Conservation (phyloP, 2,888 invertebrate genomes). For the Drosophila leonis region DNA sequence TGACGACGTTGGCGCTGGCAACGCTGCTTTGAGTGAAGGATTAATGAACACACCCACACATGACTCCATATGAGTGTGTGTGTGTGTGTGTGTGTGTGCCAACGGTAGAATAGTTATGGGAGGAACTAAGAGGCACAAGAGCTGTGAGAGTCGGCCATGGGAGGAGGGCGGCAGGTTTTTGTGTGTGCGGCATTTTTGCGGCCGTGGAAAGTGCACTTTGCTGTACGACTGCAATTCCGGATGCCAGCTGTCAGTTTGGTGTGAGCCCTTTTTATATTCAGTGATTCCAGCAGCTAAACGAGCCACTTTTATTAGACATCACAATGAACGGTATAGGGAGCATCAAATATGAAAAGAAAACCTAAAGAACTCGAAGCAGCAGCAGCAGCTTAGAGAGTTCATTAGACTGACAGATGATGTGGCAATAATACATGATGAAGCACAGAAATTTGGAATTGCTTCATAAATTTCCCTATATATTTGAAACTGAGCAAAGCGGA, state of each 20-base stretch:
- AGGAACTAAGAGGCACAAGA: neutral
- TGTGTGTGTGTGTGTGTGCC: conserved; percentile 4
- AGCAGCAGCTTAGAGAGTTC: conserved; percentile 17
- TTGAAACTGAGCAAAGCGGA: no score
- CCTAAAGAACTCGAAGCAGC: conserved; percentile 9
- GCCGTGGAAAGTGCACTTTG: conserved; percentile 77
- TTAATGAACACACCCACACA: conserved; percentile 55
- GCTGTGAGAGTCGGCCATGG: no score
- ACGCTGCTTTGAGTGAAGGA: conserved; percentile 68
- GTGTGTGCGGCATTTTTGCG: conserved; percentile 64
- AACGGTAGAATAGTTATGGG: conserved; percentile 28
- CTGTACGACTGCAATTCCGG: conserved; percentile 62
- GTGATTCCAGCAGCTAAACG: conserved; percentile 49
- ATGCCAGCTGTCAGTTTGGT: conserved; percentile 65
- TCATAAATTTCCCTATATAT: no score
- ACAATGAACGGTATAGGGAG: conserved; percentile 20
- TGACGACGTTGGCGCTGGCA: conserved; percentile 17
- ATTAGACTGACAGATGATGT: conserved; percentile 14
- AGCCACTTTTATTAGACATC: conserved; percentile 43
- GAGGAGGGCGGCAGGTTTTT: conserved; percentile 14
- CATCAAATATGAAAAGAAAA: conserved; percentile 21
- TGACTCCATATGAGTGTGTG: conserved; percentile 2
- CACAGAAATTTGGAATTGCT: no score
- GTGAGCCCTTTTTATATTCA: conserved; percentile 27
- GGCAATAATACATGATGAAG: conserved; percentile 1